Base-by-base conservation (phyloP, 2,888 invertebrate species). In the Cyaniris semiargus region DNA sequence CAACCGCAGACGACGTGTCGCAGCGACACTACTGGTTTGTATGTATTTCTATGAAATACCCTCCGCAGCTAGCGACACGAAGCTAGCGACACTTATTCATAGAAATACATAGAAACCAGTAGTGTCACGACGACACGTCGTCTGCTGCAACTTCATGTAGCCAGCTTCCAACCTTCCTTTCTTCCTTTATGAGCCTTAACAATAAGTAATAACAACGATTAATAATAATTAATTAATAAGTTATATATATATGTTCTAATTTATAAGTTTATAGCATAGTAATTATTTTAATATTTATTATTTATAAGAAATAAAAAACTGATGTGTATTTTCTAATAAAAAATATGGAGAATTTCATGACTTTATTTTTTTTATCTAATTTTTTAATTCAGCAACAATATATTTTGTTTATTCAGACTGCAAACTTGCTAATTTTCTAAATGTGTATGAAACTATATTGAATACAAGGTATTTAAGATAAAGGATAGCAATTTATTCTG, bases 271-370 rank as follows among this genome's bases (percentile, higher is more conserved):
- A 7, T 27, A 21, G 21, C 3, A 74, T 48, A 74, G 18, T 53
- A 44, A 74, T 74, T 21, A 74, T 53, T 48, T 27, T 74, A 53
- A 74, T 74, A 74, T 74, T 74, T 74, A 74, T 74, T 74, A 48
- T 53, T 74, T 53, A 31, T 23, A 74, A 23, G 23, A 53, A 74
- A 27, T 44, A 15, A 48, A 38, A 53, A 23, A 48, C 23, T 53
- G 18, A 53, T 27, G 44, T 74, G 53, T 74, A 74, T 48, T 74
- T 23, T 74, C 13, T 53, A 74, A 27, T 74, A 53, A 53, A 72
- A 27, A 74, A 74, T 48, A 6, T 53, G 23, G 8, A 48, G 48
- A 48, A 74, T 48, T 7, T 48, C 1, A 48, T 74, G 74, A 53
- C 1, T 18, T 53, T 48, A 15, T 48, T 48, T 48, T 48, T 8